These are phyloP conservation scores for Melolontha melolontha DNA, from an alignment of 2,888 invertebrate species.

Conservation along the genomic window DNA sequence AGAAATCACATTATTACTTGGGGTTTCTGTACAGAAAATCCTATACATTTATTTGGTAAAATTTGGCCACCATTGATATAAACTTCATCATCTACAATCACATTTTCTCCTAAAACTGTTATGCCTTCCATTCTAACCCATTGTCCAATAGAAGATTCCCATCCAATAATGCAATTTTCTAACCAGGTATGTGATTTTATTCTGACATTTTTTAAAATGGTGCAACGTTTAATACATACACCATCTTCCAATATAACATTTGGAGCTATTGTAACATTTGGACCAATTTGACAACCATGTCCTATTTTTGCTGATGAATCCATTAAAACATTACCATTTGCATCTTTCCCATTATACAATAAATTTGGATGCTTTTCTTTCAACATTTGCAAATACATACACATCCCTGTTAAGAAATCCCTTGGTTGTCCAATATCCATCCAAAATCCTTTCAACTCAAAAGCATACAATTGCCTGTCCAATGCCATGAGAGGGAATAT, in stretches of 20 bases:
- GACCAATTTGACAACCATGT: slow-evolving; percentile 94
- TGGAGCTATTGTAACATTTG: slow-evolving; percentile 98
- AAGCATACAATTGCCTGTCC: slow-evolving; percentile 89
- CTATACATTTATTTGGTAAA: slow-evolving; percentile 88
- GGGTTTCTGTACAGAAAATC: slow-evolving; percentile 94
- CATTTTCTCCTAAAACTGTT: slow-evolving; percentile 98
- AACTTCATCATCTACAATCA: slow-evolving; percentile 97
- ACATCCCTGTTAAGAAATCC: slow-evolving; percentile 98
- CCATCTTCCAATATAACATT: slow-evolving; percentile 94
- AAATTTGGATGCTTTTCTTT: slow-evolving; percentile 81
- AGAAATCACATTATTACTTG: slow-evolving; percentile 94
- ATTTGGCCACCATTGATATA: slow-evolving; percentile 99
- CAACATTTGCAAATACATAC: slow-evolving; percentile 87
- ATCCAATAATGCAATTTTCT: slow-evolving; percentile 96
- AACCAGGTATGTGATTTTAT: slow-evolving; percentile 95
- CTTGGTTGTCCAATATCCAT: slow-evolving; percentile 99
- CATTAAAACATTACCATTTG: slow-evolving; percentile 94
- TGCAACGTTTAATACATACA: slow-evolving; percentile 94
- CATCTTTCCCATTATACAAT: slow-evolving; percentile 78
- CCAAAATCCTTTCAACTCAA: slow-evolving; percentile 97
- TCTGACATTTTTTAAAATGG: slow-evolving; percentile 86
- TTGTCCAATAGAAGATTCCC: slow-evolving; percentile 93
- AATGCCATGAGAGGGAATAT: slow-evolving; percentile 95
- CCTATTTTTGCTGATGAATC: slow-evolving; percentile 95
- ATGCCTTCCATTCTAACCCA: slow-evolving; percentile 99